A percentile compares a stretch with the other conserved stretches of the same genome.
These are phyloP conservation scores for Vanessa atalanta DNA, from an alignment of 1,140 invertebrate genomes.

Conservation along the genomic window DNA sequence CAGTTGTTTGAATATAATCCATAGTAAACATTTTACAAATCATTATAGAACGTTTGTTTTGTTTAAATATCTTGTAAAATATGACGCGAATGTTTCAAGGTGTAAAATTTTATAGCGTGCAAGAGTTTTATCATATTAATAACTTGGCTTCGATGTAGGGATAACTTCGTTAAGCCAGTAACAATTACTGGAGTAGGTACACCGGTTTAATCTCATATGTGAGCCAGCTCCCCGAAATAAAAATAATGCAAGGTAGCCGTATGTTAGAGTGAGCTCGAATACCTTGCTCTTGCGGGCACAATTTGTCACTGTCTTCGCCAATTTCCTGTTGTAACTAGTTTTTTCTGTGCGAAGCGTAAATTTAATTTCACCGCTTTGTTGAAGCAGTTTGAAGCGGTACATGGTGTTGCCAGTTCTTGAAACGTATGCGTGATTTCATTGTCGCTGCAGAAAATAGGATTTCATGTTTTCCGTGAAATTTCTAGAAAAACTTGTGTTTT, in stretches of 20 bases:
- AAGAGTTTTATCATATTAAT: background rate
- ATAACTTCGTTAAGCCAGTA: conserved; percentile 27
- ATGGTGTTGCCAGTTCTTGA: conserved; percentile 37
- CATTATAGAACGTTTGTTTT: too few species aligned
- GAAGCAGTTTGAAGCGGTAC: conserved; percentile 61
- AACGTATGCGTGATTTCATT: background rate
- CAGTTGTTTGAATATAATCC: background rate
- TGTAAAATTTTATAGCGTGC: background rate
- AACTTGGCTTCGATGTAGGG: background rate
- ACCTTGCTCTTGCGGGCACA: conserved; percentile 67
- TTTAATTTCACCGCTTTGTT: conserved; percentile 78
- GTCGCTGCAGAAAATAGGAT: background rate
- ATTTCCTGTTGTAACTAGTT: conserved; percentile 79
- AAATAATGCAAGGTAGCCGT: conserved; percentile 35
- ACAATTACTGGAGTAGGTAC: conserved; percentile 24
- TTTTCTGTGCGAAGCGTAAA: conserved; percentile 76
- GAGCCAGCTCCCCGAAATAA: conserved; percentile 34
- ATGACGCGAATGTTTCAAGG: background rate
- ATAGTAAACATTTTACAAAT: background rate
- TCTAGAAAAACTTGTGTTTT: background rate
- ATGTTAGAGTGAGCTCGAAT: conserved; percentile 52
- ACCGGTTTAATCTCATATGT: conserved; percentile 29
- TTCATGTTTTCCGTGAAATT: background rate
- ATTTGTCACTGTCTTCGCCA: conserved; percentile 79
- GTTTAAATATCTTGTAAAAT: too few species aligned